These are phyloP conservation scores for Nerophis lumbriciformis DNA, from an alignment of 2,113 vertebrate species.

Conservation along the genomic window DNA sequence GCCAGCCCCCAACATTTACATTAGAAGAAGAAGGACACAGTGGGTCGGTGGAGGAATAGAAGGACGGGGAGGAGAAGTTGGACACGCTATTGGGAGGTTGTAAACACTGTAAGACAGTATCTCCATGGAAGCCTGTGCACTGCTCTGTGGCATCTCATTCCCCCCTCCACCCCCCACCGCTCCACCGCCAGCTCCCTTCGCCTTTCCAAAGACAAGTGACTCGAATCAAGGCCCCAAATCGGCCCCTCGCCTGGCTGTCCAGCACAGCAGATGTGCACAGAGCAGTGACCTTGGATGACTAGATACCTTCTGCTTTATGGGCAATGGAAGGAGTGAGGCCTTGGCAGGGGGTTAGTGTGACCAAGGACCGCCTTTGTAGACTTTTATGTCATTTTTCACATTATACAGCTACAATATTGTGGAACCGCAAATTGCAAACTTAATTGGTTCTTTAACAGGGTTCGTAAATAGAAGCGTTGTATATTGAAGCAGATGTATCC, in stretches of 20 bases:
- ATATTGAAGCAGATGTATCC: too few relatives aligned
- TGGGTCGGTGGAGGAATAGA: conserved; percentile 53
- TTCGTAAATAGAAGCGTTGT: too few relatives aligned
- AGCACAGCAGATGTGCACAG: conserved; percentile 72
- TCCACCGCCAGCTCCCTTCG: conserved; percentile 38
- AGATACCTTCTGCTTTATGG: conserved; percentile 52
- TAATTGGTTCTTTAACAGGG: too few relatives aligned
- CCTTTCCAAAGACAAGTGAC: conserved; percentile 59
- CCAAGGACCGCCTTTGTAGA: conserved; percentile 20
- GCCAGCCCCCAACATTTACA: conserved; percentile 69
- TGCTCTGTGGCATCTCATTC: conserved; percentile 64
- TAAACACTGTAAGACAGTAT: conserved; percentile 74
- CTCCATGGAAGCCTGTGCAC: conserved; percentile 68
- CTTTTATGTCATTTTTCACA: not conserved
- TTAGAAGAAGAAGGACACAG: conserved; percentile 70
- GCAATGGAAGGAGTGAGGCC: conserved; percentile 33
- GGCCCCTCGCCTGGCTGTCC: conserved; percentile 58
- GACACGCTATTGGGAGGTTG: conserved; percentile 59
- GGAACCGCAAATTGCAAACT: too few relatives aligned
- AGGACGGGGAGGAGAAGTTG: conserved; percentile 52
- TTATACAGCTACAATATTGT: too few relatives aligned
- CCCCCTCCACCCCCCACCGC: conserved; percentile 3
- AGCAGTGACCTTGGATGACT: conserved; percentile 64
- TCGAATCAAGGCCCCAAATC: conserved; percentile 40
- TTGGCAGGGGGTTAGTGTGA: conserved; percentile 45